These are phyloP conservation scores for Tetragnatha versicolor DNA, from an alignment of 1,140 invertebrate genomes.

Conservation along the genomic window DNA sequence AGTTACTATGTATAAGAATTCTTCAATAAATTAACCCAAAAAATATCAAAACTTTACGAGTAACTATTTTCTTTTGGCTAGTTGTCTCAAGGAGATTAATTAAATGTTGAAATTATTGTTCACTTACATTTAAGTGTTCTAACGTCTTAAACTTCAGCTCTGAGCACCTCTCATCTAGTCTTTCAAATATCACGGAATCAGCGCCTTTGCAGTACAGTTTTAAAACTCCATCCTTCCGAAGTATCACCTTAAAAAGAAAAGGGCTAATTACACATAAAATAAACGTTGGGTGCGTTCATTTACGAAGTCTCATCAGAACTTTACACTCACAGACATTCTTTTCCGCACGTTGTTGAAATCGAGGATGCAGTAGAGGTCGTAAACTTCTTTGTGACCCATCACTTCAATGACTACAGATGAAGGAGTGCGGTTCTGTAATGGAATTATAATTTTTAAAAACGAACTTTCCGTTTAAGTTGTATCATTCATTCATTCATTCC, in stretches of 20 bases:
- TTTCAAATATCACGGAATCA: constrained; percentile 96
- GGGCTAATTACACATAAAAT: neutral
- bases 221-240: constrained; percentile 82
- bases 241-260: constrained; percentile 71
- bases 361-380: constrained; percentile 95
- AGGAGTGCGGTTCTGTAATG: constrained; percentile 74
- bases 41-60: neutral
- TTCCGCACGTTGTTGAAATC: constrained; percentile 99
- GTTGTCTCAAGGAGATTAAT: no score
- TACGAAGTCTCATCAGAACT: neutral
- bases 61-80: no score
- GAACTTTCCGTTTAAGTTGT: no score
- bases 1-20: no score
- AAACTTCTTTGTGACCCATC: constrained; percentile 83
- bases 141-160: constrained; percentile 80
- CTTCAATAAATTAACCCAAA: neutral
- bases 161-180: constrained; percentile 78
- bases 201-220: constrained; percentile 97
- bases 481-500: no score
- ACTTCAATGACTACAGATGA: constrained; percentile 90
- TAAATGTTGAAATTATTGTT: no score
- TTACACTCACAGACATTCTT: constrained; percentile 85
- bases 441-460: no score
- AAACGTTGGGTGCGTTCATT: neutral
- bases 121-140: constrained; percentile 82